Evolutionary conservation across 2,797 vertebrate genomes (phyloP).

Genomic region (Parotocinclus haroldoi): DNA sequence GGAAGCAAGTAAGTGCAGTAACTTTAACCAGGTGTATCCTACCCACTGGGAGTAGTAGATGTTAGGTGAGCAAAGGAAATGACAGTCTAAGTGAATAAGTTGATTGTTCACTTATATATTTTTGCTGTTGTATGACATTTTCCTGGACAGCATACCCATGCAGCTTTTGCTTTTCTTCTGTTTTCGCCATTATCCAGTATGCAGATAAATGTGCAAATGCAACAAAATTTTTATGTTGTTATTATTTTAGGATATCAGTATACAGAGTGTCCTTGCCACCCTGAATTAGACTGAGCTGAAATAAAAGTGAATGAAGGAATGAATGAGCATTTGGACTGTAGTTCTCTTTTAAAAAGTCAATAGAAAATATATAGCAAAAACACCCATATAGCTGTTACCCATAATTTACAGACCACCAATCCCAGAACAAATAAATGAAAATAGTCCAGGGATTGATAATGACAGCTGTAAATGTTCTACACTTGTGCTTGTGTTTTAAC

Average conservation of each 20-base stretch:
- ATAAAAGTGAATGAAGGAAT: background rate
- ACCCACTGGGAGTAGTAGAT: background rate
- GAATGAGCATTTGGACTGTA: slow-evolving; percentile 17
- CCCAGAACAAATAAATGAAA: slow-evolving; percentile 28
- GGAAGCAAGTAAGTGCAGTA: background rate
- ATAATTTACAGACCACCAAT: slow-evolving; percentile 19
- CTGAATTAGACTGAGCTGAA: too few species aligned
- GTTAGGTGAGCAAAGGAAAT: background rate
- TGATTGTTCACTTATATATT: background rate
- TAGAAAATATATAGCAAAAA: slow-evolving; percentile 6
- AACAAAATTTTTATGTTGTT: slow-evolving; percentile 8
- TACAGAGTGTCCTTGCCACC: background rate
- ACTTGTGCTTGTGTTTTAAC: slow-evolving; percentile 28
- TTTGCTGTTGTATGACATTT: slow-evolving; percentile 6
- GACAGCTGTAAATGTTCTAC: slow-evolving; percentile 34
- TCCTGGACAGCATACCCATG: background rate
- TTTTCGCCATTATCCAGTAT: background rate
- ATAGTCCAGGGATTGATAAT: slow-evolving; percentile 12
- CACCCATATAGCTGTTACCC: slow-evolving; percentile 2
- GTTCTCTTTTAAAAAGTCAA: slow-evolving; percentile 16
- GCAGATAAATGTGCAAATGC: slow-evolving; percentile 10
- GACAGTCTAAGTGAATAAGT: background rate
- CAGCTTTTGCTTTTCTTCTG: background rate
- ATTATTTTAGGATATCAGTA: slow-evolving; percentile 27
- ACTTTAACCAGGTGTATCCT: background rate